phyloP scores from a whole-genome alignment of 2,113 vertebrate genomes.

The Oncorhynchus clarkii region DNA sequence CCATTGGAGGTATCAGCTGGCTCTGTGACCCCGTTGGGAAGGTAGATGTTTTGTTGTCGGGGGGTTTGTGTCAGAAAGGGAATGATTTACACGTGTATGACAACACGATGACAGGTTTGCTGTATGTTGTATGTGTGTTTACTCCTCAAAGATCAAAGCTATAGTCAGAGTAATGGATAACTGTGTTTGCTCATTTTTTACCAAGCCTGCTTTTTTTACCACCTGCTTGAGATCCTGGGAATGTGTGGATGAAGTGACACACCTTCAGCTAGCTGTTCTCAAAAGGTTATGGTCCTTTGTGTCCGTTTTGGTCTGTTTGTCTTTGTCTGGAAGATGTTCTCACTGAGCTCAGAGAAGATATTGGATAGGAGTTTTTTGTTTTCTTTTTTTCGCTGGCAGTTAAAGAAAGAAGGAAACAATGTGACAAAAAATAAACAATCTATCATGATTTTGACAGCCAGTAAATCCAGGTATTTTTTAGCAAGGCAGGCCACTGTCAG shows the following conservation, averaged over 20 bases:
- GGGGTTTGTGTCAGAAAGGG: constrained; percentile 42
- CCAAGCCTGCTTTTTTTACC: no score
- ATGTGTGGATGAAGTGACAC: constrained; percentile 71
- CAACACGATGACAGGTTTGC: constrained; percentile 62
- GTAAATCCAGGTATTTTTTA: constrained; percentile 66
- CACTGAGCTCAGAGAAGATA: constrained; percentile 50
- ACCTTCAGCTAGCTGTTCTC: constrained; percentile 57
- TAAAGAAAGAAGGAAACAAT: constrained; percentile 28
- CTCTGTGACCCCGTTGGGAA: constrained; percentile 57
- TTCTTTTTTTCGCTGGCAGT: constrained; percentile 33
- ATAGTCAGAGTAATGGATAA: no score
- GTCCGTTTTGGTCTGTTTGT: constrained; percentile 57
- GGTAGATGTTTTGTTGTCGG: constrained; percentile 37
- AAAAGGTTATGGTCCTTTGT: constrained; percentile 69
- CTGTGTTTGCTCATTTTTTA: no score
- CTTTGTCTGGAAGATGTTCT: constrained; percentile 65
- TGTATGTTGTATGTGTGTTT: constrained; percentile 32
- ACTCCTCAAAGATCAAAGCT: constrained; percentile 5
- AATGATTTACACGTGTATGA: constrained; percentile 70
- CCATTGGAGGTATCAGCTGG: constrained; percentile 46
- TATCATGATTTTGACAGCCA: constrained; percentile 67
- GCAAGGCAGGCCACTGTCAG: constrained; percentile 63
- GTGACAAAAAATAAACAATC: constrained; percentile 49
- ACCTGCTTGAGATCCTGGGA: constrained; percentile 43
- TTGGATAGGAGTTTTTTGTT: constrained; percentile 60